Base-by-base conservation (phyloP, 2,888 invertebrate genomes). In the Volucella zonaria region DNA sequence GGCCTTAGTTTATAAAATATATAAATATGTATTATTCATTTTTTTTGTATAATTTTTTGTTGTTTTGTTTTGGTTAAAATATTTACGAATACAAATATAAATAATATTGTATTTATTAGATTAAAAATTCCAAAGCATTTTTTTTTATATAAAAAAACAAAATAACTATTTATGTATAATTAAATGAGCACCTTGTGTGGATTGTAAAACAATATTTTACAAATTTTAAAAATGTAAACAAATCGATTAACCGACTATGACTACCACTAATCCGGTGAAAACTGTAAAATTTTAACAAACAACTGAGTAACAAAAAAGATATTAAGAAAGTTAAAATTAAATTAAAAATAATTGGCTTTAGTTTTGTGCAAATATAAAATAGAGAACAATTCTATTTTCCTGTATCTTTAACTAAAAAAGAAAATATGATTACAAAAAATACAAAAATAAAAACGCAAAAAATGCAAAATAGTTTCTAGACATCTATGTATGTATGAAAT, bases 101-200 rank as follows among this genome's bases (percentile, higher is more conserved):
- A 75, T 67, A 51, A 23, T 59, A 38, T 70, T 49, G 45, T 62
- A 45, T 70, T 56, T 31, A 71, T 78, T 64, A 73, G 42, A 61
- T 45, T 18, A 43, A 54, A 54, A 79, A 54, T 70, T 80, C 31
- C 64, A 71, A 68, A 54, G 47, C 45, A 64, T 64, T 78, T 38
- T 47, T 6, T 15, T 8, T 18, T 51, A 1, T 70, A 62, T 42
- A 49, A 61, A 52, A 73, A 59, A 10, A 67, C 18, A 51, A 67
- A 49, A 66, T 14, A 45, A 18, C 11, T 43, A 15, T 61, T 14
- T 43, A 68, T 52, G 58, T 67, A 42, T 31, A 58, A 61, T 47
- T 70, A 70, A 74, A 68, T 74, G 66, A 83, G 82, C 82, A 83
- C 82, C 82, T 64, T 70, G 14, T 66, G 12, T 43, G 54, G 74